Evolutionary conservation across 1,140 invertebrate genomes (phyloP).

Genomic region (Brachystomella parvula): DNA sequence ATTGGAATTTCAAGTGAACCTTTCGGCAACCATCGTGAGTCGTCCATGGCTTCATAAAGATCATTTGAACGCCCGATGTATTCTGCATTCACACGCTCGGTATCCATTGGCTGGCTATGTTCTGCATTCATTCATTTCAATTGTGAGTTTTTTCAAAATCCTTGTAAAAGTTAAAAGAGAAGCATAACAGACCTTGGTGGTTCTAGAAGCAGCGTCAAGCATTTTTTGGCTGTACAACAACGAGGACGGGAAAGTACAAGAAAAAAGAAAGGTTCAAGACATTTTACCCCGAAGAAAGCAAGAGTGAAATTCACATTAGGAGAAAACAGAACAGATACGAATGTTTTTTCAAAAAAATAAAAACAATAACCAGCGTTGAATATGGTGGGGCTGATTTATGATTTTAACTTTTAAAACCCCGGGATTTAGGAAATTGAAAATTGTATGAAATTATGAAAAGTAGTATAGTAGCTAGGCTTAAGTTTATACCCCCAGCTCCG

Average conservation of each 20-base stretch:
- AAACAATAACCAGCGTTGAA: constrained; percentile 13
- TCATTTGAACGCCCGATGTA: constrained; percentile 34
- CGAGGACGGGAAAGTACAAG: constrained; percentile 8
- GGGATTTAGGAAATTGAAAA: background rate
- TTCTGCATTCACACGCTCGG: constrained; percentile 34
- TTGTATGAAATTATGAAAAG: constrained; percentile 10
- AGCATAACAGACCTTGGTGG: constrained; percentile 21
- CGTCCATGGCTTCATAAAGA: constrained; percentile 35
- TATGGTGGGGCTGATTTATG: too few relatives aligned
- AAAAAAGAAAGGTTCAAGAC: background rate
- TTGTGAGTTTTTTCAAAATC: constrained; percentile 23
- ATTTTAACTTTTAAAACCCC: background rate
- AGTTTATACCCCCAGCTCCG: too few relatives aligned
- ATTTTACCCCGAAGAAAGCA: background rate
- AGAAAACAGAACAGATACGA: constrained; percentile 9
- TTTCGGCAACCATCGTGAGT: constrained; percentile 36
- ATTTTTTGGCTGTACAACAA: constrained; percentile 15
- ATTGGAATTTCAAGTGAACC: constrained; percentile 37
- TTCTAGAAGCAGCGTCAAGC: too few relatives aligned
- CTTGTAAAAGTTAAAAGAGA: constrained; percentile 25
- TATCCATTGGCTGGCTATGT: constrained; percentile 36
- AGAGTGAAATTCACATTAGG: constrained; percentile 6
- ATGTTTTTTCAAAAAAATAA: background rate
- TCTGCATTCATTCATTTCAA: constrained; percentile 37
- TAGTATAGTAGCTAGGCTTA: background rate